Conservation (phyloP, 2,888 invertebrate species). For the Pomacea canaliculata region DNA sequence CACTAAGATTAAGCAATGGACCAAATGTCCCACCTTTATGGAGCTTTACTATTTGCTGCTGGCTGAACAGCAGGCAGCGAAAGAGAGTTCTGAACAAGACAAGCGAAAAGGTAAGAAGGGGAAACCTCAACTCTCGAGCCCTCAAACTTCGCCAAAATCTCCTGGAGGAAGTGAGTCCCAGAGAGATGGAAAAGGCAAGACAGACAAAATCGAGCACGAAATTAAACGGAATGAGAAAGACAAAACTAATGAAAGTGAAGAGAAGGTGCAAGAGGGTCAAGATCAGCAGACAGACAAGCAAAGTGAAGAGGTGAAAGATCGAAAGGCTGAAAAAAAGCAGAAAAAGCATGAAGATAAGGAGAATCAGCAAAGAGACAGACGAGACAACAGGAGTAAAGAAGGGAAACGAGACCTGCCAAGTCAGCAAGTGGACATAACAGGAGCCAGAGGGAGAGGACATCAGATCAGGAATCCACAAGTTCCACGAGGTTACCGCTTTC, state of each 20-base stretch:
- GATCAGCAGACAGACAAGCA: slow-evolving; percentile 2
- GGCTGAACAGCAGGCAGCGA: too few species aligned
- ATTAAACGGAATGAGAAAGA: not conserved
- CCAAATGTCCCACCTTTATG: slow-evolving; percentile 8
- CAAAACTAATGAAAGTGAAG: not conserved
- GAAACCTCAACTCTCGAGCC: too few species aligned
- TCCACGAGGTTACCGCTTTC: too few species aligned
- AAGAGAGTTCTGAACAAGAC: too few species aligned
- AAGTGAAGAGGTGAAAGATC: slow-evolving; percentile 6
- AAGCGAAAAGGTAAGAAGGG: too few species aligned
- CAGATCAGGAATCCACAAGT: not conserved
- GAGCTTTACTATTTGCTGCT: slow-evolving; percentile 4
- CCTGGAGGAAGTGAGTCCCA: too few species aligned
- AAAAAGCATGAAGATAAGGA: slow-evolving; percentile 1
- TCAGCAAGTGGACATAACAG: not conserved
- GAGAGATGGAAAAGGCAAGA: slow-evolving; percentile 12
- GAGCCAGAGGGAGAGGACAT: not conserved
- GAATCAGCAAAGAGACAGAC: not conserved
- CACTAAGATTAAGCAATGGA: slow-evolving; percentile 8
- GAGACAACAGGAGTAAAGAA: slow-evolving; percentile 1
- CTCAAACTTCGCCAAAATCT: too few species aligned
- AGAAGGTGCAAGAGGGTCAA: slow-evolving; percentile 13
- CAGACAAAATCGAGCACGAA: slow-evolving; percentile 27
- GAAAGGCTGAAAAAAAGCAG: slow-evolving; percentile 15
- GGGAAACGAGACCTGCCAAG: not conserved